These are phyloP conservation scores for Microcaecilia unicolor DNA, from an alignment of 2,797 vertebrate genomes.

Conservation along the genomic window DNA sequence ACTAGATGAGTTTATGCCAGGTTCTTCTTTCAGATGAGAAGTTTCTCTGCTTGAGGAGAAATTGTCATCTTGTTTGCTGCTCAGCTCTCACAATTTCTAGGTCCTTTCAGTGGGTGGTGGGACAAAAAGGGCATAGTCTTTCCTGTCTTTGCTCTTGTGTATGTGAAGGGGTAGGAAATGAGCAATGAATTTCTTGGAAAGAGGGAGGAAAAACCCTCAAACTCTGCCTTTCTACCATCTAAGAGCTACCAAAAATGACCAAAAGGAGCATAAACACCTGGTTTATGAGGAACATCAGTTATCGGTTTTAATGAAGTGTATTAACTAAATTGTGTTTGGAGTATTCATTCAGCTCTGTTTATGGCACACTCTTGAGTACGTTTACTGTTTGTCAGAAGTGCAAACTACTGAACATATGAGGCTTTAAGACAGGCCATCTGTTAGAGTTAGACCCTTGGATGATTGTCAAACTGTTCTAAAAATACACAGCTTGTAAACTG, in stretches of 20 bases:
- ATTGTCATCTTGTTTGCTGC: slow-evolving; percentile 12
- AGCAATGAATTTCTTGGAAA: slow-evolving; percentile 16
- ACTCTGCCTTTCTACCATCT: slow-evolving; percentile 18
- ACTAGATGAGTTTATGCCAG: too few relatives aligned
- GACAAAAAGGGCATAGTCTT: slow-evolving; percentile 10
- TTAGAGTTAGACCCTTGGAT: slow-evolving; percentile 87
- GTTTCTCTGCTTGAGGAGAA: neutral
- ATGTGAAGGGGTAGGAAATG: slow-evolving; percentile 11
- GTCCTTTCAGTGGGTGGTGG: slow-evolving; percentile 12
- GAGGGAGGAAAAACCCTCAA: slow-evolving; percentile 12
- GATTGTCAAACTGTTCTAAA: slow-evolving; percentile 86
- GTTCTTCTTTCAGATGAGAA: too few relatives aligned
- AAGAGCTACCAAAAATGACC: slow-evolving; percentile 33
- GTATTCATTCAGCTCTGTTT: slow-evolving; percentile 62
- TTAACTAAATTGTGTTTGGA: slow-evolving; percentile 57
- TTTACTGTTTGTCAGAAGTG: slow-evolving; percentile 88
- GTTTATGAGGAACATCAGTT: slow-evolving; percentile 41
- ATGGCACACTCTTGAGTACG: slow-evolving; percentile 78
- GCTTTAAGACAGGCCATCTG: slow-evolving; percentile 96
- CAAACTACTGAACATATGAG: slow-evolving; percentile 88
- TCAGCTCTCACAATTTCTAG: slow-evolving; percentile 10
- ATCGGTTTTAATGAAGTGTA: slow-evolving; percentile 59
- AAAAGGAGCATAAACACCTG: slow-evolving; percentile 30
- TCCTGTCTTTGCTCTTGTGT: slow-evolving; percentile 14
- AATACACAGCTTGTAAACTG: slow-evolving; percentile 77